Percentiles rank a stretch among this genome's conserved stretches.
Evolutionary conservation across 1,140 invertebrate genomes (phyloP).

Genomic region (Prorops nasuta): DNA sequence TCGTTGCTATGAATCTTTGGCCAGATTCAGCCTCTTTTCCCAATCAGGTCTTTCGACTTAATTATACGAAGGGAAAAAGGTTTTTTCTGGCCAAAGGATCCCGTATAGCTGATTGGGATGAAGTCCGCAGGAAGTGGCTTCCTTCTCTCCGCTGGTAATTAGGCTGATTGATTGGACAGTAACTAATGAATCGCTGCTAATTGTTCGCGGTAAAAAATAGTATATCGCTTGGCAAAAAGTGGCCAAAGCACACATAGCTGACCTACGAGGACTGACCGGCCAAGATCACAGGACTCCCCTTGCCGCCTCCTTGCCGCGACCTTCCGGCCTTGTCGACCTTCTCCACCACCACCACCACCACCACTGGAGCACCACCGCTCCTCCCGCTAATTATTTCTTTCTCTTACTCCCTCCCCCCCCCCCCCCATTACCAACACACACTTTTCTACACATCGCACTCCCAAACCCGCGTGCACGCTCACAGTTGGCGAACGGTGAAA

Average conservation of each 20-base stretch:
- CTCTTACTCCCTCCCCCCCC: constrained; percentile 26
- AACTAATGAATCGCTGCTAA: constrained; percentile 44
- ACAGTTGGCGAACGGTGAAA: too few species aligned
- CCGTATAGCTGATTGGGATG: background rate
- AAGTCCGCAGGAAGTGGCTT: background rate
- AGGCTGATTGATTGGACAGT: constrained; percentile 39
- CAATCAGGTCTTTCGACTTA: too few species aligned
- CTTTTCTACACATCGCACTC: too few species aligned
- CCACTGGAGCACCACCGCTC: constrained; percentile 27
- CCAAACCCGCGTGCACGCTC: too few species aligned
- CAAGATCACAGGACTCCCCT: constrained; percentile 41
- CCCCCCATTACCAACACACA: background rate
- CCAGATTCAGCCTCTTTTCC: too few species aligned
- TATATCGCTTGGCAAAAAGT: constrained; percentile 36
- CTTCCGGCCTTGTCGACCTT: constrained; percentile 48
- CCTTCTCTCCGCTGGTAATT: background rate
- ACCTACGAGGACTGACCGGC: constrained; percentile 30
- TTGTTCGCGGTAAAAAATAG: constrained; percentile 38
- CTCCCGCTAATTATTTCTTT: constrained; percentile 36
- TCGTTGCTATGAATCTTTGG: too few species aligned
- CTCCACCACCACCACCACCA: too few species aligned
- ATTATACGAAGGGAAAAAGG: too few species aligned
- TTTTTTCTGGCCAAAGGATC: too few species aligned
- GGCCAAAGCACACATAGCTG: constrained; percentile 41
- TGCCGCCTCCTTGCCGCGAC: constrained; percentile 44